Evolutionary conservation across 2,797 vertebrate genomes (phyloP).

Genomic region (Pristis pectinata): DNA sequence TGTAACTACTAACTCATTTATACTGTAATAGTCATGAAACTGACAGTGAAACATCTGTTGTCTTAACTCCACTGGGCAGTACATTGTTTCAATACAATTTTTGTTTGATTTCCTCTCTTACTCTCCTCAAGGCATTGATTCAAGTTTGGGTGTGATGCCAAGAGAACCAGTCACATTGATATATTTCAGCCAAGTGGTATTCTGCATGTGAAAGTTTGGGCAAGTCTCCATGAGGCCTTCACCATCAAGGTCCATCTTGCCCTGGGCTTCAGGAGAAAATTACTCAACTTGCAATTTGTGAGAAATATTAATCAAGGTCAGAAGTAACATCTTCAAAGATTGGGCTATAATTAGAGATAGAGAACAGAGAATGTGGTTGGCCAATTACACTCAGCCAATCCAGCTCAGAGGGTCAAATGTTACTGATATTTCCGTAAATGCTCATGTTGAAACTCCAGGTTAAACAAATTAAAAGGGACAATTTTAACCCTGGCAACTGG

Average conservation of each 20-base stretch:
- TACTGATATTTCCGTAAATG: not conserved
- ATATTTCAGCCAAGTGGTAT: not conserved
- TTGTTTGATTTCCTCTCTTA: not conserved
- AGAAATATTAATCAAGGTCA: not conserved
- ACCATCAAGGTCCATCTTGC: not conserved
- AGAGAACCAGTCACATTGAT: not conserved
- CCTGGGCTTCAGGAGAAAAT: not conserved
- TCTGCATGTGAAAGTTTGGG: not conserved
- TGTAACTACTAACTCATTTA: conserved; percentile 21
- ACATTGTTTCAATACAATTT: not conserved
- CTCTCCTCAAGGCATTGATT: not conserved
- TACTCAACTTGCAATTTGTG: not conserved
- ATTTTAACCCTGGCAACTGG: not conserved
- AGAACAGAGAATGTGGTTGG: not conserved
- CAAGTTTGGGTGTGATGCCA: not conserved
- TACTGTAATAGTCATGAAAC: conserved; percentile 4
- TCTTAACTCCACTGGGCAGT: not conserved
- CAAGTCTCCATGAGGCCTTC: not conserved
- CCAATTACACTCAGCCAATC: not conserved
- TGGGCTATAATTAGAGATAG: not conserved
- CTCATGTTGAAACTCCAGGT: not conserved
- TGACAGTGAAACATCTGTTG: conserved; percentile 2
- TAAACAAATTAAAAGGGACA: not conserved
- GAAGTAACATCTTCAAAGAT: not conserved
- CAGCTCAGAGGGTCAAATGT: not conserved